These are phyloP conservation scores for Corbicula japonica DNA, from an alignment of 2,888 invertebrate species.

Conservation along the genomic window DNA sequence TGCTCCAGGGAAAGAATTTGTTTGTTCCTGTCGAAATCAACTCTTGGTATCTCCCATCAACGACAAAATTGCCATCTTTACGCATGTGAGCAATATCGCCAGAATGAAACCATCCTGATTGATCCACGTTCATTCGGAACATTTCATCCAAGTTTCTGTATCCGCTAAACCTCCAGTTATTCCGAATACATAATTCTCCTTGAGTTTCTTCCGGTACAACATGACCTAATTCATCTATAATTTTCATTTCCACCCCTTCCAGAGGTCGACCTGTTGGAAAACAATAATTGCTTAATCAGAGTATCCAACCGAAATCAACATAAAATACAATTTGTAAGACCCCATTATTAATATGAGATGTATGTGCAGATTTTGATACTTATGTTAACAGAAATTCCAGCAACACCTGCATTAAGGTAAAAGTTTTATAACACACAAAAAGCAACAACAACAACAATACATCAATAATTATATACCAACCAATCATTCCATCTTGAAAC, in stretches of 20 bases:
- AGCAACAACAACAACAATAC: background rate
- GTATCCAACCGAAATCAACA: background rate
- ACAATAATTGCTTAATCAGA: background rate
- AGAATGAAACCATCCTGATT: constrained; percentile 51
- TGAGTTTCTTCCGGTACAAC: constrained; percentile 30
- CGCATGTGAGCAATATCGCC: constrained; percentile 53
- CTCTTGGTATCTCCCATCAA: constrained; percentile 54
- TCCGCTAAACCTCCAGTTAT: constrained; percentile 42
- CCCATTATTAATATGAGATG: background rate
- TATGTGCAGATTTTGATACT: background rate
- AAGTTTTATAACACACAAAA: background rate
- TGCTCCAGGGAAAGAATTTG: constrained; percentile 53
- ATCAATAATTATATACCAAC: constrained; percentile 15
- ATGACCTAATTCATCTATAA: constrained; percentile 38
- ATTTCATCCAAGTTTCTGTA: constrained; percentile 31
- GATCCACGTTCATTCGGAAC: constrained; percentile 31
- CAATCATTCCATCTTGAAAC: constrained; percentile 56
- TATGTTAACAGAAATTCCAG: background rate
- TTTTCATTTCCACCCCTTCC: constrained; percentile 52
- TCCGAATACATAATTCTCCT: constrained; percentile 52
- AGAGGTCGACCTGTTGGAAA: constrained; percentile 40
- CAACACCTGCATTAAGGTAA: background rate
- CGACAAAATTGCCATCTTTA: constrained; percentile 48
- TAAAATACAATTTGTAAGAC: background rate
- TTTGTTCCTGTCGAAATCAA: constrained; percentile 40